Evolutionary conservation across 1,140 invertebrate genomes (phyloP).

Genomic region (Wasmannia auropunctata): DNA sequence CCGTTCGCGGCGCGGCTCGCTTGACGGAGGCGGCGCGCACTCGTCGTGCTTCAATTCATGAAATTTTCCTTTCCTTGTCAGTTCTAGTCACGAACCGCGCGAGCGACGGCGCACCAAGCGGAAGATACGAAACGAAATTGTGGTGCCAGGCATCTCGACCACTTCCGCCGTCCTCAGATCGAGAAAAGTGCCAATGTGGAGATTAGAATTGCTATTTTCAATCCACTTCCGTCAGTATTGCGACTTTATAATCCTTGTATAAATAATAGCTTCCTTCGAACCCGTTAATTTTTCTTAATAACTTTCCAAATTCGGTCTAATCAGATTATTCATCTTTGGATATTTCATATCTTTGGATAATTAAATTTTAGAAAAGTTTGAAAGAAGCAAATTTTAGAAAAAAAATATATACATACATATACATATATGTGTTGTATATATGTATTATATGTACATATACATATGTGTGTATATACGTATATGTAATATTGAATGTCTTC

Average conservation of each 20-base stretch:
- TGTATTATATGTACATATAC: too few species aligned
- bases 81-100: constrained; percentile 48
- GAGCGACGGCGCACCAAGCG: constrained; percentile 27
- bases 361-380: not conserved
- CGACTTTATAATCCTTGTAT: not conserved
- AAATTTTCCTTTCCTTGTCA: constrained; percentile 70
- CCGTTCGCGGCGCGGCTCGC: constrained; percentile 60
- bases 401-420: not conserved
- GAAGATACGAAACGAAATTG: constrained; percentile 68
- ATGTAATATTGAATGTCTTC: not conserved
- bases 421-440: not conserved
- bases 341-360: not conserved
- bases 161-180: constrained; percentile 32
- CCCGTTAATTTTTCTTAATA: not conserved
- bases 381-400: not conserved
- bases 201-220: constrained; percentile 54
- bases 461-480: not conserved
- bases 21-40: constrained; percentile 56
- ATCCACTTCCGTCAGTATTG: not conserved
- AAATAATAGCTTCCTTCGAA: not conserved
- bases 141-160: constrained; percentile 53
- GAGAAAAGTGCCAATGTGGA: constrained; percentile 12
- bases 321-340: not conserved
- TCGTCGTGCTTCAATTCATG: constrained; percentile 69
- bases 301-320: not conserved